These are phyloP conservation scores for Pheosia gnoma DNA, from an alignment of 2,888 invertebrate genomes.

Conservation along the genomic window DNA sequence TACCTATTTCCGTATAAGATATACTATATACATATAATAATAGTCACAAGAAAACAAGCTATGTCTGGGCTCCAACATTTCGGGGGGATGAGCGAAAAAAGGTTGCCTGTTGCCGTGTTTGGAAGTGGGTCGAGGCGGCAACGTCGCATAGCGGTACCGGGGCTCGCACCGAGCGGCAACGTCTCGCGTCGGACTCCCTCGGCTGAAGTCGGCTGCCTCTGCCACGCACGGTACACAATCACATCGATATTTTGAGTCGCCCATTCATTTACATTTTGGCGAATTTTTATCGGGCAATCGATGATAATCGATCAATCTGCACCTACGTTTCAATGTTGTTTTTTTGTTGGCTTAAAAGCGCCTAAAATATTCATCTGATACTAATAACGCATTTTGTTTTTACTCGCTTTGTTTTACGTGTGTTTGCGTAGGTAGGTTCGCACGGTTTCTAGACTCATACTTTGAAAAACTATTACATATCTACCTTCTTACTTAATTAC, in stretches of 20 bases:
- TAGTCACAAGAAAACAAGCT: no score
- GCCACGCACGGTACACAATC: neutral
- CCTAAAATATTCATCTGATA: no score
- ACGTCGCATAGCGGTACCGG: constrained; percentile 70
- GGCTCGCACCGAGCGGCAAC: constrained; percentile 50
- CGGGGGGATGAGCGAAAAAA: constrained; percentile 59
- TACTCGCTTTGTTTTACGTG: neutral
- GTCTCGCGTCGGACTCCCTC: constrained; percentile 23
- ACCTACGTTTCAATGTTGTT: constrained; percentile 5
- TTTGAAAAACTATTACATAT: no score
- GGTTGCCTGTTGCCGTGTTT: constrained; percentile 56
- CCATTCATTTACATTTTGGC: constrained; percentile 17
- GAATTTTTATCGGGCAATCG: neutral
- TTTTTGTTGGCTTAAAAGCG: neutral
- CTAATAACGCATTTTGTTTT: no score
- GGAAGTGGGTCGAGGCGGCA: constrained; percentile 69
- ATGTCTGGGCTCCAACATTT: constrained; percentile 46
- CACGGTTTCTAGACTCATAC: no score
- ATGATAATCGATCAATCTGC: constrained; percentile 10
- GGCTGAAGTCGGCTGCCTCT: neutral
- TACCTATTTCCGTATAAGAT: no score
- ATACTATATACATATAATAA: no score
- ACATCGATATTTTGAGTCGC: neutral
- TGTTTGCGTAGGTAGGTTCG: neutral
- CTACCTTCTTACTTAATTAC: no score